phyloP scores from a whole-genome alignment of 2,888 invertebrate genomes.

The Nasonia oneida region DNA sequence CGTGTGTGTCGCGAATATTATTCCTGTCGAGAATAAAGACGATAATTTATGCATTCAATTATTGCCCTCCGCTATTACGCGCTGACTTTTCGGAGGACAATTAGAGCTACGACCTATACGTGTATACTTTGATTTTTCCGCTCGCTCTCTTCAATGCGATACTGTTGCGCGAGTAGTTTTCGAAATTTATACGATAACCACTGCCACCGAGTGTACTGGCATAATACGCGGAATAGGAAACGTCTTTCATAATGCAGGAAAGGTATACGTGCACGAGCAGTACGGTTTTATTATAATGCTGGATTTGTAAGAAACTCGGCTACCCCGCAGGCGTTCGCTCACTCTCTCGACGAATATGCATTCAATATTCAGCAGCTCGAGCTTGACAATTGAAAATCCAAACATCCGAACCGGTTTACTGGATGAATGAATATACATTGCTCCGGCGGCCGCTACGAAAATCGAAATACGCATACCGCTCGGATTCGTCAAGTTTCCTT shows the following conservation, averaged over 20 bases:
- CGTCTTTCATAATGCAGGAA: background rate
- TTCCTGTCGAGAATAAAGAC: background rate
- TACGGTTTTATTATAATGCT: background rate
- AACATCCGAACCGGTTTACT: constrained; percentile 9
- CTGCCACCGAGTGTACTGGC: background rate
- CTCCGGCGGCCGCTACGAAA: background rate
- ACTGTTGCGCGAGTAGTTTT: background rate
- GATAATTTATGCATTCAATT: background rate
- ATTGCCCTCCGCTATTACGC: background rate
- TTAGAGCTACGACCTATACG: background rate
- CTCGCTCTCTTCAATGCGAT: background rate
- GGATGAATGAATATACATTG: constrained; percentile 8
- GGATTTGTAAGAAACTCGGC: constrained; percentile 3
- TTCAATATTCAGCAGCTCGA: constrained; percentile 8
- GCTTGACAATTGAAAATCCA: constrained; percentile 8
- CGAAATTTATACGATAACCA: no score
- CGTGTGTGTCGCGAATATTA: background rate
- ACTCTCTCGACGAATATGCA: background rate
- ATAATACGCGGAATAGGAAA: background rate
- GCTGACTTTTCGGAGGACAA: background rate
- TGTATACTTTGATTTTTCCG: background rate
- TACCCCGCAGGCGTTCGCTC: background rate
- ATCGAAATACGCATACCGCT: background rate
- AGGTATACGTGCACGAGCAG: background rate
- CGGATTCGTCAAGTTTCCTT: background rate